Evolutionary conservation across 2,113 vertebrate genomes (phyloP).

Genomic region (Drymodes brunneopygia): DNA sequence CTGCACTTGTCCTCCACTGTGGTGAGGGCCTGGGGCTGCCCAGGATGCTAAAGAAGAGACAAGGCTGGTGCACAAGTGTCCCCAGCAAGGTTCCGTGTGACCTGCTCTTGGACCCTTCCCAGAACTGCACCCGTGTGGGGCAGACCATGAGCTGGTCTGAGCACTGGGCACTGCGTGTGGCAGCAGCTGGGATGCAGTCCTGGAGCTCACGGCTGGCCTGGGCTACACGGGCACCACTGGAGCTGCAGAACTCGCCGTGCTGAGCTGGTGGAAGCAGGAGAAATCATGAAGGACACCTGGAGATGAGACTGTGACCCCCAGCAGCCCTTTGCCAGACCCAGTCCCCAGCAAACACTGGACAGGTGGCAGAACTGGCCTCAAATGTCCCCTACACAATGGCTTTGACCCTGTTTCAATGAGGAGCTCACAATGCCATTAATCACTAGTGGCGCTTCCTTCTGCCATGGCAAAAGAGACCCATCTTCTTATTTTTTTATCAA

Average conservation of each 20-base stretch:
- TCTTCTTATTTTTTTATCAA: background rate
- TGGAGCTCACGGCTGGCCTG: accelerated
- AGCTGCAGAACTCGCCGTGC: background rate
- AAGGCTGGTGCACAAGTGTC: background rate
- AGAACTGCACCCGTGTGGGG: accelerated
- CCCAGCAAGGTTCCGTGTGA: background rate
- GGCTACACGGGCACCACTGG: accelerated
- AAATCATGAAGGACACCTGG: background rate
- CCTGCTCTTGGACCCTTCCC: background rate
- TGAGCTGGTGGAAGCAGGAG: background rate
- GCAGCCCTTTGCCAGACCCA: background rate
- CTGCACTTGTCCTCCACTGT: accelerated
- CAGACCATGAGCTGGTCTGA: background rate
- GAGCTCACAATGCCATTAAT: background rate
- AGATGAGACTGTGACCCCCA: background rate
- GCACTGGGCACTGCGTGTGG: accelerated
- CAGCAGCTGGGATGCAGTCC: background rate
- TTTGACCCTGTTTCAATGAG: background rate
- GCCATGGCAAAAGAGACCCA: background rate
- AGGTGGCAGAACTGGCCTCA: background rate
- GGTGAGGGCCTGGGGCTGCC: background rate
- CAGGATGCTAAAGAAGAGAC: background rate
- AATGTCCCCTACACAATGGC: background rate
- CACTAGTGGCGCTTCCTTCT: background rate
- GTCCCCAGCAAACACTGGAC: background rate